Evolutionary conservation across 1,140 invertebrate genomes (phyloP).

Genomic region (Drosophila auraria): DNA sequence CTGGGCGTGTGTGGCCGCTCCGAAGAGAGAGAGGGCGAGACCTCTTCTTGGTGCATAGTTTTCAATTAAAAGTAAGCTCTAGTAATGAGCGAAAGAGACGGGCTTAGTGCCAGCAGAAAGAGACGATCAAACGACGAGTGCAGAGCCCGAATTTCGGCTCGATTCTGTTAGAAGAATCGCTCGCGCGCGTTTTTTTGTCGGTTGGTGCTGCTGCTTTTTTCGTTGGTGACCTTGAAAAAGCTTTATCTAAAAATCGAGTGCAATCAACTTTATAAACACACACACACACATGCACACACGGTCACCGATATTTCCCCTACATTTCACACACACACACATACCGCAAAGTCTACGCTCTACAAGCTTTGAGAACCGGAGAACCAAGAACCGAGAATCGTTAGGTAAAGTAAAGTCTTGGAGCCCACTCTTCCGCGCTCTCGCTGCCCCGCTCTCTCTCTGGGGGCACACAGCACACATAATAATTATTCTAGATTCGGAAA

Average conservation of each 20-base stretch:
- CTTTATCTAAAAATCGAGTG: slow-evolving; percentile 85
- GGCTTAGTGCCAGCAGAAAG: not conserved
- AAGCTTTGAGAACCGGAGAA: slow-evolving; percentile 36
- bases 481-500: slow-evolving; percentile 74
- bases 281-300: slow-evolving; percentile 36
- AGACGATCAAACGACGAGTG: not conserved
- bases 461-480: slow-evolving; percentile 58
- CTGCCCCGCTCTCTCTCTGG: slow-evolving; percentile 20
- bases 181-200: slow-evolving; percentile 40
- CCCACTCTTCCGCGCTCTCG: slow-evolving; percentile 8
- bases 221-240: slow-evolving; percentile 84
- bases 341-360: slow-evolving; percentile 18
- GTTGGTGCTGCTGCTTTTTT: slow-evolving; percentile 65
- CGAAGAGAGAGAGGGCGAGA: not conserved
- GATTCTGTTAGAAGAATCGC: slow-evolving; percentile 26
- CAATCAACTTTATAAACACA: slow-evolving; percentile 84
- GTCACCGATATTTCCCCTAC: slow-evolving; percentile 70
- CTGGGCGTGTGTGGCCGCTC: slow-evolving; percentile 23
- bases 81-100: slow-evolving; percentile 20
- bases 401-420: slow-evolving; percentile 73
- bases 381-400: slow-evolving; percentile 54
- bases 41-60: slow-evolving; percentile 53
- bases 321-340: slow-evolving; percentile 52
- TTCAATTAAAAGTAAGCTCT: slow-evolving; percentile 52
- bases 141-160: slow-evolving; percentile 35